These are phyloP conservation scores for Lutjanus argentimaculatus DNA, from an alignment of 2,797 vertebrate genomes.

Conservation along the genomic window DNA sequence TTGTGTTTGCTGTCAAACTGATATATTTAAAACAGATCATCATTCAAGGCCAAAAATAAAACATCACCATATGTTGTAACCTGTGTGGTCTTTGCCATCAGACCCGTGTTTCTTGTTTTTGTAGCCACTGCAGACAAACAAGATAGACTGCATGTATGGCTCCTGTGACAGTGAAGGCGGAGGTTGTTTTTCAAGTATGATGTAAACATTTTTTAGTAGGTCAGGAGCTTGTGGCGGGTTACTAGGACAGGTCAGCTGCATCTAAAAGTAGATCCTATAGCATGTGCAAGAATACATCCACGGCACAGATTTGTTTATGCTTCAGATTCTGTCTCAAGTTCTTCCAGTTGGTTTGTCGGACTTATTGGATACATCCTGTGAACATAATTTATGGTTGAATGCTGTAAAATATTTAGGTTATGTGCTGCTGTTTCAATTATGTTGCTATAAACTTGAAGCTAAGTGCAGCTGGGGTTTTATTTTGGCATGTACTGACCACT, in stretches of 20 bases:
- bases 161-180: background rate
- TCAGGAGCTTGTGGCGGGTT: slow-evolving; percentile 13
- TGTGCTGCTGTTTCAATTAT: background rate
- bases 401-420: background rate
- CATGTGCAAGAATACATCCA: background rate
- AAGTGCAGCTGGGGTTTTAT: slow-evolving; percentile 1
- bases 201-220: slow-evolving; percentile 27
- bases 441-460: background rate
- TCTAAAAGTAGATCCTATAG: slow-evolving; percentile 26
- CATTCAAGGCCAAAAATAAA: background rate
- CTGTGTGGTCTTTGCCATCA: background rate
- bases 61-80: background rate
- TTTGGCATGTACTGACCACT: slow-evolving; percentile 19
- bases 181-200: background rate
- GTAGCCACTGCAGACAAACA: background rate
- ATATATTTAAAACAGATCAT: background rate
- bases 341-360: background rate
- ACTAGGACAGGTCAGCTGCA: background rate
- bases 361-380: background rate
- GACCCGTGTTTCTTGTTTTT: background rate
- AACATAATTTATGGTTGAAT: background rate
- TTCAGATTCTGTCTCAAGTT: background rate
- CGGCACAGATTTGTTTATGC: background rate
- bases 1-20: slow-evolving; percentile 20
- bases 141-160: background rate